Evolutionary conservation across 2,888 invertebrate species (phyloP).

Genomic region (Hedychridium roseum): DNA sequence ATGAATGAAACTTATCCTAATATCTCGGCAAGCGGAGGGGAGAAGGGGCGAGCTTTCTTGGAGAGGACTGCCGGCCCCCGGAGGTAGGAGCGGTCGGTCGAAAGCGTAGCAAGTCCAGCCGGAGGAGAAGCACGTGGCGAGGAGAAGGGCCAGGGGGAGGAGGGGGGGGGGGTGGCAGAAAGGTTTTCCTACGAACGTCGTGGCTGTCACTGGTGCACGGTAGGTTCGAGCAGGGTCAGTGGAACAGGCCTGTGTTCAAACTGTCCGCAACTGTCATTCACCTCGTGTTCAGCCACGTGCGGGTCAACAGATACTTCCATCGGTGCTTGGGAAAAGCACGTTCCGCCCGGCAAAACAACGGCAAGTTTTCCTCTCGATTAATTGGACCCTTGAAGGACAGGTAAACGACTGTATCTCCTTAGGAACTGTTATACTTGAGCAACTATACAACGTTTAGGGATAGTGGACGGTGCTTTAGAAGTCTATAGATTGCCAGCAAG

Average conservation of each 20-base stretch:
- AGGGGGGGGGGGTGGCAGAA: conserved; percentile 19
- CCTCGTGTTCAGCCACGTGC: conserved; percentile 30
- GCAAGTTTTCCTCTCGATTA: too few species aligned
- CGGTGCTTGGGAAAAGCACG: too few species aligned
- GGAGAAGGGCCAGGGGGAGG: background rate
- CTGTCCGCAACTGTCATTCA: conserved; percentile 46
- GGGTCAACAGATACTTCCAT: too few species aligned
- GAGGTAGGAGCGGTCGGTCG: conserved; percentile 23
- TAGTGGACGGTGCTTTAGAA: too few species aligned
- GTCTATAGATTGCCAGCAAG: too few species aligned
- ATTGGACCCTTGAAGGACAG: too few species aligned
- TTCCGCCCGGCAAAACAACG: conserved; percentile 12
- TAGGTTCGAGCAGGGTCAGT: conserved; percentile 43
- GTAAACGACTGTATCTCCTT: too few species aligned
- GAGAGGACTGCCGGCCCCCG: conserved; percentile 20
- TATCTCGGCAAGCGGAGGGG: conserved; percentile 34
- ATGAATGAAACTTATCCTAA: conserved; percentile 53
- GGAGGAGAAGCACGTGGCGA: conserved; percentile 3
- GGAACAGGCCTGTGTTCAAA: conserved; percentile 45
- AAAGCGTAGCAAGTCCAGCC: background rate
- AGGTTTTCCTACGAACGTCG: too few species aligned
- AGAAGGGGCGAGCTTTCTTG: conserved; percentile 30
- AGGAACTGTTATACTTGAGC: too few species aligned
- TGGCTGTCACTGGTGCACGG: conserved; percentile 24
- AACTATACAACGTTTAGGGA: too few species aligned